Evolutionary conservation across 1,140 invertebrate species (phyloP).

Genomic region (Stenopsyche tienmushanensis): DNA sequence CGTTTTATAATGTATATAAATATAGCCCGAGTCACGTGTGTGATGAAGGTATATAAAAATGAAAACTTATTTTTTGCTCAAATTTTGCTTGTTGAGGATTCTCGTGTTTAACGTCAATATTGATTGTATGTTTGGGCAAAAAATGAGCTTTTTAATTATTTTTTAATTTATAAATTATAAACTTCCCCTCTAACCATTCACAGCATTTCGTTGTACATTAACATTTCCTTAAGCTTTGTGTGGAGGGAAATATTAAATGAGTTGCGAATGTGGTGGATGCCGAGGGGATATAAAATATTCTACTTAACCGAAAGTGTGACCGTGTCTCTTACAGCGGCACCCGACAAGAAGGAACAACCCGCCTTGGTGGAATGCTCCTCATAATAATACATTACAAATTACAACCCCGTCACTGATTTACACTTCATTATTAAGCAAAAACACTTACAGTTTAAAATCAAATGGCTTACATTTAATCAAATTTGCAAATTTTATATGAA

Average conservation of each 20-base stretch:
- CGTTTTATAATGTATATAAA: neutral
- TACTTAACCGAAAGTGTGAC: constrained; percentile 51
- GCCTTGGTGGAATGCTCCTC: constrained; percentile 58
- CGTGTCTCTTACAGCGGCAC: constrained; percentile 57
- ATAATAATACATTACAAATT: constrained; percentile 43
- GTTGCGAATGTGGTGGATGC: constrained; percentile 31
- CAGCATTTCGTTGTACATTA: constrained; percentile 32
- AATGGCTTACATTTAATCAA: neutral
- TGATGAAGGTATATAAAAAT: too few relatives aligned
- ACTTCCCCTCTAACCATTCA: constrained; percentile 34
- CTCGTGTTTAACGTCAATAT: too few relatives aligned
- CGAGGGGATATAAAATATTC: constrained; percentile 31
- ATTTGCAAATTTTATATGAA: neutral
- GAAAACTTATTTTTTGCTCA: too few relatives aligned
- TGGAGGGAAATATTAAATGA: constrained; percentile 35
- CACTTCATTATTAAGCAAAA: neutral
- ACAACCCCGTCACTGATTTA: neutral
- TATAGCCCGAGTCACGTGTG: too few relatives aligned
- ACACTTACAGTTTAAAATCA: too few relatives aligned
- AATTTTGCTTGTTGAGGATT: too few relatives aligned
- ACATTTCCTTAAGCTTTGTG: constrained; percentile 33
- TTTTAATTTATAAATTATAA: constrained; percentile 21
- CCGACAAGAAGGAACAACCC: constrained; percentile 52
- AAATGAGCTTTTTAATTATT: too few relatives aligned
- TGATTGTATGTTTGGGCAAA: too few relatives aligned